Conservation (phyloP, 2,888 invertebrate species). For the Geotrupes spiniger region DNA sequence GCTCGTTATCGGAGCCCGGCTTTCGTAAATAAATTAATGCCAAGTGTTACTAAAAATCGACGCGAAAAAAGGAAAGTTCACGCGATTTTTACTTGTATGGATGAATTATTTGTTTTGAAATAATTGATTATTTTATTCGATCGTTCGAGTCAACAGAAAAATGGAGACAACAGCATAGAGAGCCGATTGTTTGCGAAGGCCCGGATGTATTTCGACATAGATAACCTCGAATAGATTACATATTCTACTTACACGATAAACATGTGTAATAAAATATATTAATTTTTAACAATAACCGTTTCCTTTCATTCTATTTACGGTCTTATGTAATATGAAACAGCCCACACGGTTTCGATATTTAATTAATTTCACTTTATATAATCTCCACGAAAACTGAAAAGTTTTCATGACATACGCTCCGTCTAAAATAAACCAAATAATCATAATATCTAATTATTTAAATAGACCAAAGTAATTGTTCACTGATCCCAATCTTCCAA, state of each 20-base stretch:
- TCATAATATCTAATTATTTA: too few relatives aligned
- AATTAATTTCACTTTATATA: too few relatives aligned
- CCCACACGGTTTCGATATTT: too few relatives aligned
- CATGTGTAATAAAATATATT: slow-evolving; percentile 15
- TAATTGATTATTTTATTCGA: not conserved
- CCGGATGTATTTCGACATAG: slow-evolving; percentile 34
- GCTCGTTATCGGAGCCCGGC: not conserved
- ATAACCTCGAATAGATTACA: slow-evolving; percentile 31
- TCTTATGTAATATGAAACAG: too few relatives aligned
- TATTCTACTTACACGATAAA: slow-evolving; percentile 22
- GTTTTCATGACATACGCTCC: too few relatives aligned
- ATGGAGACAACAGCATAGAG: slow-evolving; percentile 29
- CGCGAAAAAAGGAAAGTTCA: not conserved
- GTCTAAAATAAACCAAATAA: too few relatives aligned
- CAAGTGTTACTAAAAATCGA: not conserved
- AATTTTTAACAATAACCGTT: not conserved
- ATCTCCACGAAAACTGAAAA: too few relatives aligned
- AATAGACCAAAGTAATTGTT: too few relatives aligned
- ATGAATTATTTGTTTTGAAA: slow-evolving; percentile 1
- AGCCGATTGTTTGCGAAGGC: slow-evolving; percentile 32
- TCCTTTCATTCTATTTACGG: too few relatives aligned
- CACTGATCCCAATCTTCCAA: too few relatives aligned
- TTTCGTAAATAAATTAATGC: slow-evolving; percentile 2
- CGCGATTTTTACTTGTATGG: not conserved
- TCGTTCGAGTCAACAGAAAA: slow-evolving; percentile 17